Conservation (phyloP, 2,113 vertebrate genomes). For the Prionailurus bengalensis region DNA sequence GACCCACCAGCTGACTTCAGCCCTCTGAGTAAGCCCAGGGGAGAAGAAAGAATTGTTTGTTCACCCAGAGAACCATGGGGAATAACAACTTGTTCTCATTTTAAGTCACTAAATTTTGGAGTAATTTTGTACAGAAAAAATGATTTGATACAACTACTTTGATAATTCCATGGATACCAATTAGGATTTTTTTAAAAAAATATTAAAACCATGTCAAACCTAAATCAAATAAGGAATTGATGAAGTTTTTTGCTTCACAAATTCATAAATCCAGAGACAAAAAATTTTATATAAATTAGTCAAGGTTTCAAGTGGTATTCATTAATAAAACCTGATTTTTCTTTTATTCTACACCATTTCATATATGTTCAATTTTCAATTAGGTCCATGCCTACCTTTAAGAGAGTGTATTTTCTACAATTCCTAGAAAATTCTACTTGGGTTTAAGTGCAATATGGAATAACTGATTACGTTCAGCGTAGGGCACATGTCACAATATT, state of each 20-base stretch:
- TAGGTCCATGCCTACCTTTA: neutral
- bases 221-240: neutral
- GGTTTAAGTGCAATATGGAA: neutral
- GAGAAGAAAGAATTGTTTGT: neutral
- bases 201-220: neutral
- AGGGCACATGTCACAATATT: neutral
- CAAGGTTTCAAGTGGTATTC: neutral
- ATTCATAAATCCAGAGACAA: neutral
- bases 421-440: neutral
- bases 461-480: neutral
- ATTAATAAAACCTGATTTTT: neutral
- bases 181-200: neutral
- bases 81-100: neutral
- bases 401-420: neutral
- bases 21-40: neutral
- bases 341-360: neutral
- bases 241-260: neutral
- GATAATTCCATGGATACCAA: neutral
- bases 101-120: neutral
- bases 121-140: neutral
- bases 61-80: neutral
- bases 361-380: neutral
- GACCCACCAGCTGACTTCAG: neutral
- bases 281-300: neutral
- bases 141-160: neutral